These are phyloP conservation scores for Acrobasis consociella DNA, from an alignment of 2,888 invertebrate genomes.

Conservation along the genomic window DNA sequence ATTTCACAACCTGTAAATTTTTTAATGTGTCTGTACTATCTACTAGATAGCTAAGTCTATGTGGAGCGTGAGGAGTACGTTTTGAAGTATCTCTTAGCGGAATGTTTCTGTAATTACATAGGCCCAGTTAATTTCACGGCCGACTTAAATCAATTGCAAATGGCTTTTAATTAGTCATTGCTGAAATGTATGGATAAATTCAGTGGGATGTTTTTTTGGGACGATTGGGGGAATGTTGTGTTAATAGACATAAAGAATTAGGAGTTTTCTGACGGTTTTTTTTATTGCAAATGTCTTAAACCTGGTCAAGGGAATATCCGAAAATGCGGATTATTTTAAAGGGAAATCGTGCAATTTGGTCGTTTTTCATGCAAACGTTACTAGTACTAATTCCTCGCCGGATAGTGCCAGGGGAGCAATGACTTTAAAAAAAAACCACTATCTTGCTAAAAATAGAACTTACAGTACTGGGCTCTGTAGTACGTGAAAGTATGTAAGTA, in stretches of 20 bases:
- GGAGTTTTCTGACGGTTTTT: not conserved
- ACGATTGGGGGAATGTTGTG: not conserved
- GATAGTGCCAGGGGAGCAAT: no score
- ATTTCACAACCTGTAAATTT: conserved; percentile 36
- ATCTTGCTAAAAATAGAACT: no score
- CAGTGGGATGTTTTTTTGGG: not conserved
- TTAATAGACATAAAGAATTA: not conserved
- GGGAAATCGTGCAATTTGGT: no score
- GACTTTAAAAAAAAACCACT: no score
- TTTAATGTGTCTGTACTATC: not conserved
- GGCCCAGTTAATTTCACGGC: conserved; percentile 51
- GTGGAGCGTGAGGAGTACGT: conserved; percentile 41
- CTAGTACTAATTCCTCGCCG: no score
- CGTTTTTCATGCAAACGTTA: no score
- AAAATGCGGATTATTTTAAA: no score
- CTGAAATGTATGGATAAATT: conserved; percentile 28
- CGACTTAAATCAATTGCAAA: conserved; percentile 53
- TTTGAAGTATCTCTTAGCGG: conserved; percentile 47
- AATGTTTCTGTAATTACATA: conserved; percentile 53
- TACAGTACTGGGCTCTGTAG: no score
- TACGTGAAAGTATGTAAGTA: no score
- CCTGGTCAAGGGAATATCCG: no score
- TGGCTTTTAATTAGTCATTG: conserved; percentile 45
- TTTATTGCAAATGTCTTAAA: no score
- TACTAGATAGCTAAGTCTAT: conserved; percentile 25